Conservation (phyloP, 2,797 vertebrate genomes). For the Enteromius afrohamiltoni region DNA sequence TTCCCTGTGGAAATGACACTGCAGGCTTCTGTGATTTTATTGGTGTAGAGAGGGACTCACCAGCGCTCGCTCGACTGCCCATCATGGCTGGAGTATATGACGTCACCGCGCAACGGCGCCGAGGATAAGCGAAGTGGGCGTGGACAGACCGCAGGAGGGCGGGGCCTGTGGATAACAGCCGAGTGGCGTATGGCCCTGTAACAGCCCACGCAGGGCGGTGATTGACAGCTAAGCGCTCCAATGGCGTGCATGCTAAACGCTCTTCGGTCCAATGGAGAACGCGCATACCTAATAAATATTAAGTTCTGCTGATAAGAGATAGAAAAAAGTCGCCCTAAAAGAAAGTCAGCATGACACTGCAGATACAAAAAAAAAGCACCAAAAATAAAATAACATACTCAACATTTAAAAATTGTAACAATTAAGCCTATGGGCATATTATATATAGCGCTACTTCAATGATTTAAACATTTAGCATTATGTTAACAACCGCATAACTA, state of each 20-base stretch:
- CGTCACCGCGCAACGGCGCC: conserved; percentile 40
- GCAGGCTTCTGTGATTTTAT: conserved; percentile 70
- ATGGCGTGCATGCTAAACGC: background rate
- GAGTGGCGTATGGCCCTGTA: too few species aligned
- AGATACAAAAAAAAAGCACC: background rate
- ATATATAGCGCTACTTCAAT: background rate
- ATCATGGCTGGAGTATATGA: conserved; percentile 63
- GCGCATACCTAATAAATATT: background rate
- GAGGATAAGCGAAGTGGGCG: conserved; percentile 54
- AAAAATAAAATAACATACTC: background rate
- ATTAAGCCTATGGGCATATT: background rate
- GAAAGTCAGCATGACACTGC: conserved; percentile 32
- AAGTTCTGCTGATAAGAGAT: background rate
- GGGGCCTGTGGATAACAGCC: background rate
- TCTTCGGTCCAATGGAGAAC: background rate
- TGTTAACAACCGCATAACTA: background rate
- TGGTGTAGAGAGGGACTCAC: conserved; percentile 78
- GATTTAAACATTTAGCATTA: background rate
- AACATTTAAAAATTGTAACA: background rate
- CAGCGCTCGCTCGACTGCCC: conserved; percentile 77
- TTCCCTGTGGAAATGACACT: conserved; percentile 69
- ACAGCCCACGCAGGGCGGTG: background rate
- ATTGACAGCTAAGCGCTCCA: conserved; percentile 15
- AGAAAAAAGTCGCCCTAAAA: background rate
- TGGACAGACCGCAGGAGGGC: background rate